Conservation (phyloP, 2,797 vertebrate genomes). For the Poeciliopsis gracilis region DNA sequence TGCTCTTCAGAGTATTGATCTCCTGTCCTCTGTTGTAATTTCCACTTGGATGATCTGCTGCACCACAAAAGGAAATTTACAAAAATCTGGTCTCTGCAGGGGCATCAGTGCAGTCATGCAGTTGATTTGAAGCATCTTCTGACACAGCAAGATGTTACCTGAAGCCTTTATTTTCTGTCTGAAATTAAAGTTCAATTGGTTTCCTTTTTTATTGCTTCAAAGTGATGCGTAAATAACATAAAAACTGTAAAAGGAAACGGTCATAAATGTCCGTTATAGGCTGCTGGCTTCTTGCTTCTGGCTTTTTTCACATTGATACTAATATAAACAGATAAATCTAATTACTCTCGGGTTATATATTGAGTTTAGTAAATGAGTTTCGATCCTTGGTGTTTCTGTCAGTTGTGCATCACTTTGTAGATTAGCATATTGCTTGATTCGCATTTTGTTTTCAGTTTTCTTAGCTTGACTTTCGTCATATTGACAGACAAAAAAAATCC, state of each 20-base stretch:
- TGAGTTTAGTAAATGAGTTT: slow-evolving; percentile 45
- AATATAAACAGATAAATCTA: slow-evolving; percentile 31
- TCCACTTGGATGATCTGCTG: slow-evolving; percentile 37
- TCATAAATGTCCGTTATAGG: neutral
- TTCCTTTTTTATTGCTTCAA: neutral
- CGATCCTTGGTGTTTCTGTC: slow-evolving; percentile 27
- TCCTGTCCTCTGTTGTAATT: slow-evolving; percentile 50
- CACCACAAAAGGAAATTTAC: slow-evolving; percentile 13
- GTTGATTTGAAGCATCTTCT: slow-evolving; percentile 12
- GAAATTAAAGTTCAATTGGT: neutral
- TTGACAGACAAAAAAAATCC: neutral
- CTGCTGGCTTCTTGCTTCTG: neutral
- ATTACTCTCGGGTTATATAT: slow-evolving; percentile 27
- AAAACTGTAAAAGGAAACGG: slow-evolving; percentile 7
- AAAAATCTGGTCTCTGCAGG: slow-evolving; percentile 37
- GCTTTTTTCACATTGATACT: slow-evolving; percentile 6
- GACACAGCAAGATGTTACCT: slow-evolving; percentile 3
- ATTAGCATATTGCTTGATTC: slow-evolving; percentile 54
- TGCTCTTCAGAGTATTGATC: slow-evolving; percentile 60
- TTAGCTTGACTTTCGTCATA: slow-evolving; percentile 31
- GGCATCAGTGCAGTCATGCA: slow-evolving; percentile 18
- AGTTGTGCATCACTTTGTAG: slow-evolving; percentile 16
- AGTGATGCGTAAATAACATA: neutral
- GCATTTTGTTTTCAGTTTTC: slow-evolving; percentile 31
- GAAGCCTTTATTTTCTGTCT: neutral